A percentile compares a stretch with the other conserved stretches of the same genome.
Evolutionary conservation across 1,140 invertebrate species (phyloP).

Genomic region (Semibalanus balanoides): DNA sequence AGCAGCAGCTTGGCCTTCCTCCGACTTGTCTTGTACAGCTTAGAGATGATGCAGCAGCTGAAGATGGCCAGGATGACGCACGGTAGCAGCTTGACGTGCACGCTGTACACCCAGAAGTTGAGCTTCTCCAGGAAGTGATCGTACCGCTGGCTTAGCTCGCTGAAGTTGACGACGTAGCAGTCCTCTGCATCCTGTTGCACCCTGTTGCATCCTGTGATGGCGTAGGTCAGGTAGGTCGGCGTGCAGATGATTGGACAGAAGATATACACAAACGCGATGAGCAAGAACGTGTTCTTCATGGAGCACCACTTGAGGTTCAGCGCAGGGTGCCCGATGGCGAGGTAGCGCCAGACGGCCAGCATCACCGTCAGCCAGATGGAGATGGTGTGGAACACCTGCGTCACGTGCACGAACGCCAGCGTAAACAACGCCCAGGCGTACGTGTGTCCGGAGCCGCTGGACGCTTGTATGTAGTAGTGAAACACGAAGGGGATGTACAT

Average conservation of each 20-base stretch:
- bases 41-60: too few species aligned
- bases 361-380: constrained; percentile 71
- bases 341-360: constrained; percentile 57
- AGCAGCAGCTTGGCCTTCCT: too few species aligned
- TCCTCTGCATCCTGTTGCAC: constrained; percentile 17
- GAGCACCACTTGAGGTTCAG: constrained; percentile 44
- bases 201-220: too few species aligned
- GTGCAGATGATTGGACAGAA: constrained; percentile 60
- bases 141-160: too few species aligned
- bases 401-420: constrained; percentile 66
- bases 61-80: too few species aligned
- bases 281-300: constrained; percentile 49
- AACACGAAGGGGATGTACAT: constrained; percentile 81
- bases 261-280: constrained; percentile 54
- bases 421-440: constrained; percentile 68
- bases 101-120: neutral
- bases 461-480: constrained; percentile 52
- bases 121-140: too few species aligned
- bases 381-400: constrained; percentile 65
- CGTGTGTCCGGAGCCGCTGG: constrained; percentile 40
- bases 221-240: constrained; percentile 57
- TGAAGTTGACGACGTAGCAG: too few species aligned
- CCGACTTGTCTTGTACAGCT: too few species aligned
- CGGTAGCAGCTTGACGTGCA: too few species aligned
- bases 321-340: constrained; percentile 49